These are phyloP conservation scores for Leptosomus discolor DNA, from an alignment of 2,113 vertebrate species.

Conservation along the genomic window DNA sequence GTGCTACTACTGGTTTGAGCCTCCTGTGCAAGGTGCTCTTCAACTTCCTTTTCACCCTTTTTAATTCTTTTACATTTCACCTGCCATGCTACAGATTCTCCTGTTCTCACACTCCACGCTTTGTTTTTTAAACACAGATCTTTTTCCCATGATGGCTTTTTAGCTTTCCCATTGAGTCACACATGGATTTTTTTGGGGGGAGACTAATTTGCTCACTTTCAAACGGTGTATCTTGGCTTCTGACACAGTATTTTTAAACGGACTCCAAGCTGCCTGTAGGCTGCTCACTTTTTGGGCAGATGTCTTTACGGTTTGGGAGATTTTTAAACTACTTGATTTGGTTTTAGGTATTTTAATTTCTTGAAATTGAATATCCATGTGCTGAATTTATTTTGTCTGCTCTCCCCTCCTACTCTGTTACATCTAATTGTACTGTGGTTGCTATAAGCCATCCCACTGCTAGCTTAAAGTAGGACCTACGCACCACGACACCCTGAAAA, in stretches of 20 bases:
- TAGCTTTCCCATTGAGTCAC: neutral
- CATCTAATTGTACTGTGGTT: neutral
- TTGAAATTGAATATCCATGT: neutral
- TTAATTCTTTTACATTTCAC: neutral
- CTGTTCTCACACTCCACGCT: neutral
- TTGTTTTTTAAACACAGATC: neutral
- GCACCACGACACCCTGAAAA: neutral
- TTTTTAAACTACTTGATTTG: neutral
- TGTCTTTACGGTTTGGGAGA: neutral
- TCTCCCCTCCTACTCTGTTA: neutral
- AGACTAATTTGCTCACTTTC: neutral
- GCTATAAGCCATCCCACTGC: neutral
- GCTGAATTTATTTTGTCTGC: neutral
- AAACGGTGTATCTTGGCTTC: fast-evolving
- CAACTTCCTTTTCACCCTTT: neutral
- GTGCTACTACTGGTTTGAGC: neutral
- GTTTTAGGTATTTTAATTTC: neutral
- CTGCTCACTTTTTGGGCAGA: neutral
- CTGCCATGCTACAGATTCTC: neutral
- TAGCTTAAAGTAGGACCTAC: neutral
- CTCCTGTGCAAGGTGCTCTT: neutral
- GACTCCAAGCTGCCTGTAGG: neutral
- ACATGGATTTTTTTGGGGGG: neutral
- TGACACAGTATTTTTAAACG: neutral
- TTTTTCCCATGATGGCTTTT: neutral